Evolutionary conservation across 2,888 invertebrate species (phyloP), one percentile per base, ranked within the genome.

Genomic region (Phengaris arion): DNA sequence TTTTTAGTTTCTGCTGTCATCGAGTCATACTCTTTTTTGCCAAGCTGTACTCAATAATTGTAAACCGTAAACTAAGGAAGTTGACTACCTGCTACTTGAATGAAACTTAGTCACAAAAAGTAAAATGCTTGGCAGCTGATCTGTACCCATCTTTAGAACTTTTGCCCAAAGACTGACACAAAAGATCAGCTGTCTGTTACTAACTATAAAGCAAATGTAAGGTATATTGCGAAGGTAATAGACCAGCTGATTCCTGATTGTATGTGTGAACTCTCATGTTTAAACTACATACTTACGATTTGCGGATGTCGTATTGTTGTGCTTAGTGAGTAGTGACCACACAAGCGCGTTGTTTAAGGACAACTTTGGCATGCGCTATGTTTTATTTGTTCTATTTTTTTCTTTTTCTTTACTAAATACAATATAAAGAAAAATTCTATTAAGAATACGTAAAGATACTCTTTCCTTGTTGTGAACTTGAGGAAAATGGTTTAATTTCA

Each of bases 251-350:
- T 72, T 48, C 48, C 72, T 15, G 35, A 52, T 35, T 70, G 72
- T 52, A 54, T 52, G 52, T 70, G 52, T 70, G 54, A 69, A 69
- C 48, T 52, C 9, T 64, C 22, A 51, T 70, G 70, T 51, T 64
- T 64, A 64, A 64, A 48, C 48, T 69, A 35, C 35, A 7, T 59
- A 22, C 22, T 22, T 22, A 70, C 70, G 70, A 51, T 70, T 70
- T 72, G 72, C 72, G 72, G 72, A 72, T 72, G 72, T 72, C 54
- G 52, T 52, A 72, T 72, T 72, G 72, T 72, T 52, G 72, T 72
- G 51, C 1, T 35, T 52, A 13, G 72, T 72, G 15, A 54, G 13
- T 52, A 13, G 72, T 72, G 15, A 54, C 72, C 72, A 72, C 15
- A 46, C 22, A 8, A 2, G 7, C 9, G 4, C 6, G 6, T 51